Base-by-base conservation (phyloP, 2,888 invertebrate genomes). In the Cancer borealis region DNA sequence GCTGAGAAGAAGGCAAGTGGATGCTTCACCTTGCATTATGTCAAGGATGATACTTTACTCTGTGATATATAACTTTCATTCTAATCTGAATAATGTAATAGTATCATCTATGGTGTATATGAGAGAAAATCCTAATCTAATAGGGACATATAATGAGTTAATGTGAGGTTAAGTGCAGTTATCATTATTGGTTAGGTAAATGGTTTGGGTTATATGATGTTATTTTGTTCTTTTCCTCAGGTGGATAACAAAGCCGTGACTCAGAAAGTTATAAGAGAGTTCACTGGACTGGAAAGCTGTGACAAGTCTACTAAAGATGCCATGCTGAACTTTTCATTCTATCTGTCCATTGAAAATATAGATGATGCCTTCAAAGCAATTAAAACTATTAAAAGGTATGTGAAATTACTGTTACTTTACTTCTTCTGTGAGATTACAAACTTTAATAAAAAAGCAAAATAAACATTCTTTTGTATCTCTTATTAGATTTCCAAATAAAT, bases 301-400 rank as follows among this genome's bases (percentile, higher is more conserved):
- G 98, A 99, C 96, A 97, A 97, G 90, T 96, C 97, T 21, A 98
- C 98, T 26, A 97, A 98, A 95, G 98, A 98, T 96, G 99, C 99
- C 95, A 98, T 99, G 96, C 97, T 99, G 95, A 98, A 98, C 96
- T 99, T 99, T 96, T 98, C 99, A 96, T 98, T 98, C 96, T 98
- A 98, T 96, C 97, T 99, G 96, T 98, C 98, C 88, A 97, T 98
- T 95, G 98, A 99, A 0, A 98, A 99, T 96, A 97, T 97, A 97
- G 97, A 97, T 96, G 97, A 97, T 96, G 97, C 97, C 4, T 97
- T 97, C 96, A 97, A 97, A 96, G 97, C 97, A 1, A 97, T 97
- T 54, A 97, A 96, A 93, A 96, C 96, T 47, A 96, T 97, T 90
- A 96, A 96, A 96, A 97, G 96, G 96, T 95, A 73, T n/a, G 49